phyloP scores from a whole-genome alignment of 2,888 invertebrate genomes.

The Noctua janthe region DNA sequence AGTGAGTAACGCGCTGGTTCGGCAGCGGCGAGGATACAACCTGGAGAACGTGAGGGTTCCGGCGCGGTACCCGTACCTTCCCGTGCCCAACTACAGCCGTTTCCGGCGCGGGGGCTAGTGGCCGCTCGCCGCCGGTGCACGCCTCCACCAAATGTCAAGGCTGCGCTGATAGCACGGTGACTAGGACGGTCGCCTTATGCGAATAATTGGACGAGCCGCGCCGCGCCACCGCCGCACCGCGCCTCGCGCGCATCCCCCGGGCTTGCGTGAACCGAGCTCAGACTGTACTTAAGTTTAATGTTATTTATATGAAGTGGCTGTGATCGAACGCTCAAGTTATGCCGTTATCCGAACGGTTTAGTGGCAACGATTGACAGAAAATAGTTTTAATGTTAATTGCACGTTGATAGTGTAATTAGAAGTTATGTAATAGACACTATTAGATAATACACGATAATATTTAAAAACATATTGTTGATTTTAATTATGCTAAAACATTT shows the following conservation, averaged over 20 bases:
- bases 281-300: slow-evolving; percentile 78
- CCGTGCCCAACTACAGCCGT: slow-evolving; percentile 84
- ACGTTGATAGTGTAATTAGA: slow-evolving; percentile 58
- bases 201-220: slow-evolving; percentile 40
- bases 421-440: slow-evolving; percentile 55
- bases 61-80: slow-evolving; percentile 86
- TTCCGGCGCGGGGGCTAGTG: slow-evolving; percentile 88
- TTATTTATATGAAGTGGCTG: slow-evolving; percentile 86
- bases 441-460: slow-evolving; percentile 61
- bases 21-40: slow-evolving; percentile 87
- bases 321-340: slow-evolving; percentile 83
- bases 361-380: slow-evolving; percentile 80
- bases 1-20: slow-evolving; percentile 77
- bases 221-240: slow-evolving; percentile 71
- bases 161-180: slow-evolving; percentile 76
- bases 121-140: slow-evolving; percentile 71
- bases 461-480: slow-evolving; percentile 53
- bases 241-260: slow-evolving; percentile 74
- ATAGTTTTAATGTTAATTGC: slow-evolving; percentile 63
- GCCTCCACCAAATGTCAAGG: slow-evolving; percentile 86
- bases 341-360: slow-evolving; percentile 76
- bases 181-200: slow-evolving; percentile 33
- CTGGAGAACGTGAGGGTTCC: slow-evolving; percentile 88
- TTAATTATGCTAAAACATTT: slow-evolving; percentile 26
- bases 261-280: slow-evolving; percentile 69